Percentiles rank a stretch among this genome's conserved stretches.
These are phyloP conservation scores for Cromileptes altivelis DNA, from an alignment of 2,113 vertebrate genomes.

Conservation along the genomic window DNA sequence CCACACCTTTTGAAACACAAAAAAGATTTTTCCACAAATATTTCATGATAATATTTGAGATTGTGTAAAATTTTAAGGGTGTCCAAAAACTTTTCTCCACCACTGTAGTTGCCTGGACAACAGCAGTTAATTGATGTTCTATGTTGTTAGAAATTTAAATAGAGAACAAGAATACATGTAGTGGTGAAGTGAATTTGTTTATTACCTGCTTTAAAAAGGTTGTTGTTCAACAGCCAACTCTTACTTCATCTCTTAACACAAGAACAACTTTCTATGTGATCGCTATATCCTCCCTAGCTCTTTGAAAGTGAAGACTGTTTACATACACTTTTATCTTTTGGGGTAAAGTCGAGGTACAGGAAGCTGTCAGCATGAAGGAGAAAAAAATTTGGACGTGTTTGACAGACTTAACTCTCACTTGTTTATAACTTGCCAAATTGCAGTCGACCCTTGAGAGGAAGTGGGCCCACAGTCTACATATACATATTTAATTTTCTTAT, in stretches of 20 bases:
- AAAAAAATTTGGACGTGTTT: slow-evolving; percentile 24
- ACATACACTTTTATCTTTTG: not conserved
- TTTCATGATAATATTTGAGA: too few relatives aligned
- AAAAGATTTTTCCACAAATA: too few relatives aligned
- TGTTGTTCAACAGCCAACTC: slow-evolving; percentile 8
- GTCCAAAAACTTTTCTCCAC: too few relatives aligned
- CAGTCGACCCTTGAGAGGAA: slow-evolving; percentile 25
- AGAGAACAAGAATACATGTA: not conserved
- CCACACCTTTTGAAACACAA: too few relatives aligned
- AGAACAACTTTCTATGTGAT: not conserved
- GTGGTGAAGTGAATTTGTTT: slow-evolving; percentile 3
- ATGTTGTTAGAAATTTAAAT: not conserved
- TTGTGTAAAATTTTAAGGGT: too few relatives aligned
- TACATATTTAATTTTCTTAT: slow-evolving; percentile 60
- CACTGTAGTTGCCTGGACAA: not conserved
- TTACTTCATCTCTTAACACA: not conserved
- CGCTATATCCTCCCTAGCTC: slow-evolving; percentile 4
- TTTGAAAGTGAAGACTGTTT: not conserved
- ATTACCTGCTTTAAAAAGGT: not conserved
- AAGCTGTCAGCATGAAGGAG: slow-evolving; percentile 9
- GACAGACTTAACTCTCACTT: slow-evolving; percentile 47
- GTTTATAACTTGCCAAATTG: slow-evolving; percentile 49
- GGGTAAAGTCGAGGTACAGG: not conserved
- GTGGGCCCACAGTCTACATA: slow-evolving; percentile 23
- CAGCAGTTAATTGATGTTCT: not conserved